These are phyloP conservation scores for Cyprinodon tularosa DNA, from an alignment of 2,113 vertebrate species.

Conservation along the genomic window DNA sequence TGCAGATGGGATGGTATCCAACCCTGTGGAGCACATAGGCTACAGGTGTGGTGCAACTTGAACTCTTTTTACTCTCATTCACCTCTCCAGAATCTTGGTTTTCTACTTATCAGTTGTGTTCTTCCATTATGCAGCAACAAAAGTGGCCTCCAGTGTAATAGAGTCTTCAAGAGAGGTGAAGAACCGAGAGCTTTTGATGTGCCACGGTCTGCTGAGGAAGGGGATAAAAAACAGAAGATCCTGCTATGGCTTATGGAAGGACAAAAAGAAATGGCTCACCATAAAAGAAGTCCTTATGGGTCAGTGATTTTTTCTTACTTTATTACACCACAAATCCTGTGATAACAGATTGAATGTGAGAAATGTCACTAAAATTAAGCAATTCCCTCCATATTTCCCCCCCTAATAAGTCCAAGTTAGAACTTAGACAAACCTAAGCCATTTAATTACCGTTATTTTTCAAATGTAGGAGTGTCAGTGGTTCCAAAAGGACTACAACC, in stretches of 20 bases:
- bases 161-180: conserved; percentile 79
- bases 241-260: conserved; percentile 96
- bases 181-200: conserved; percentile 75
- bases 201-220: conserved; percentile 81
- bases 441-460: background rate
- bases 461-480: conserved; percentile 75
- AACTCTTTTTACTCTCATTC: background rate
- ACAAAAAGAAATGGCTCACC: conserved; percentile 87
- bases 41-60: conserved; percentile 73
- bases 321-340: background rate
- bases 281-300: conserved; percentile 89
- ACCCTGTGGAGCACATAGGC: conserved; percentile 74
- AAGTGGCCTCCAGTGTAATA: conserved; percentile 79
- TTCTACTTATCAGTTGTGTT: background rate
- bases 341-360: background rate
- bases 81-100: background rate
- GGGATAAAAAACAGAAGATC: conserved; percentile 94
- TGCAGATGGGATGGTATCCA: conserved; percentile 78
- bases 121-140: conserved; percentile 76
- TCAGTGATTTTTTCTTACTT: conserved; percentile 62
- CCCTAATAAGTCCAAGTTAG: background rate
- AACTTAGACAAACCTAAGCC: background rate
- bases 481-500: conserved; percentile 82
- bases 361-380: background rate
- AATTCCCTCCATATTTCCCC: background rate